A percentile compares a stretch with the other conserved stretches of the same genome.
Conservation (phyloP, 2,797 vertebrate genomes). For the Notamacropus eugenii region DNA sequence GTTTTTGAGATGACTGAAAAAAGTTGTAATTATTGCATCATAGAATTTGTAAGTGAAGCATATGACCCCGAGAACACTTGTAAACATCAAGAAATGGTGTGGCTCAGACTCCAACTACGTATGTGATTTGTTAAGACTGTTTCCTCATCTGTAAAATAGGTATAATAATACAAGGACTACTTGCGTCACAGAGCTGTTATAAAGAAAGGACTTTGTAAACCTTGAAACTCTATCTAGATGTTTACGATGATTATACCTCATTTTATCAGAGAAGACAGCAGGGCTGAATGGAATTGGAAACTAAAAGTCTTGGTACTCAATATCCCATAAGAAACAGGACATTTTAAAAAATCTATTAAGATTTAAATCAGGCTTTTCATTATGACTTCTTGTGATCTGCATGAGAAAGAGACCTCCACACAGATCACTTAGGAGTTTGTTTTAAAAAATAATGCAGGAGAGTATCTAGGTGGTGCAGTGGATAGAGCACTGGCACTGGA, state of each 20-base stretch:
- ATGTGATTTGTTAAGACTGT: not conserved
- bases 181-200: not conserved
- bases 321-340: slow-evolving; percentile 54
- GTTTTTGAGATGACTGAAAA: not conserved
- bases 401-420: slow-evolving; percentile 60
- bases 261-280: slow-evolving; percentile 24
- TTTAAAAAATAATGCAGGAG: not conserved
- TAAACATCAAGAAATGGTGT: not conserved
- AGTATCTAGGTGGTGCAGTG: not conserved
- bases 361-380: slow-evolving; percentile 68
- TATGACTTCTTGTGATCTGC: slow-evolving; percentile 36
- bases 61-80: not conserved
- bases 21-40: not conserved
- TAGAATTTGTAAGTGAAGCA: not conserved
- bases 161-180: not conserved
- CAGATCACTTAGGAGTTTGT: not conserved
- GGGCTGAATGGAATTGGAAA: slow-evolving; percentile 16
- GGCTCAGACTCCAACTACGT: not conserved
- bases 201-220: not conserved
- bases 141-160: not conserved
- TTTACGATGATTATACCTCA: not conserved
- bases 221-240: not conserved
- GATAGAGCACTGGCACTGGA: not conserved
- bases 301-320: not conserved
- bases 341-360: slow-evolving; percentile 54